A percentile compares a stretch with the other conserved stretches of the same genome.
These are phyloP conservation scores for Solea senegalensis DNA, from an alignment of 2,113 vertebrate genomes.

Conservation along the genomic window DNA sequence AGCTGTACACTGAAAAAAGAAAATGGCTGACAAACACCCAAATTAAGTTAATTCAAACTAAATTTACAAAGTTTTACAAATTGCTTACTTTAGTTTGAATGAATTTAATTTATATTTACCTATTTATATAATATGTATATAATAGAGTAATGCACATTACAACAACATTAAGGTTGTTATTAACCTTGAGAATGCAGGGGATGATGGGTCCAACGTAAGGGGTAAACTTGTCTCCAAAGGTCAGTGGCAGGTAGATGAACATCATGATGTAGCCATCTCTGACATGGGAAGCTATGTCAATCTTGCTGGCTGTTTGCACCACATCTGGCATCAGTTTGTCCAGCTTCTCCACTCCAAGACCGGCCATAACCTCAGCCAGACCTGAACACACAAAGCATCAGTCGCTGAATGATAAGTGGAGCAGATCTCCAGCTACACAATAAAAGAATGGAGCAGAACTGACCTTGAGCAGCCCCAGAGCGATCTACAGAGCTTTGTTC, in stretches of 20 bases:
- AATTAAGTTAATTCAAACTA: too few relatives aligned
- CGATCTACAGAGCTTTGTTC: constrained; percentile 99
- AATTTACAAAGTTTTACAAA: too few relatives aligned
- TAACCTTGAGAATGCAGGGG: constrained; percentile 97
- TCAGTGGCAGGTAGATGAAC: constrained; percentile 98
- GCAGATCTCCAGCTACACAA: too few relatives aligned
- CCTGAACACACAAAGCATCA: constrained; percentile 74
- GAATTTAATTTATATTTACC: too few relatives aligned
- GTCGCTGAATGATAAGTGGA: too few relatives aligned
- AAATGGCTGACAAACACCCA: neutral
- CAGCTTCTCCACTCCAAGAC: constrained; percentile 96
- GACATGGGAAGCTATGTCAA: constrained; percentile 97
- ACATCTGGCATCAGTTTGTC: constrained; percentile 99
- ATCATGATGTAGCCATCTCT: constrained; percentile 99
- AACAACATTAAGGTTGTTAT: neutral
- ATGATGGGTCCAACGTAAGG: constrained; percentile 98
- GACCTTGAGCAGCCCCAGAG: constrained; percentile 96
- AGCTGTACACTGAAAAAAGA: neutral
- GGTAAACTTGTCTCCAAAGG: constrained; percentile 96
- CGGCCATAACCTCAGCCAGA: constrained; percentile 97
- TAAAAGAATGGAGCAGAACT: neutral
- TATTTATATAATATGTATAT: too few relatives aligned
- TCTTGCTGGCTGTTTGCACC: constrained; percentile 95
- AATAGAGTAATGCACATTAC: too few relatives aligned
- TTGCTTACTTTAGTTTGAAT: too few relatives aligned